phyloP scores from a whole-genome alignment of 2,888 invertebrate genomes.

The Tuta absoluta region DNA sequence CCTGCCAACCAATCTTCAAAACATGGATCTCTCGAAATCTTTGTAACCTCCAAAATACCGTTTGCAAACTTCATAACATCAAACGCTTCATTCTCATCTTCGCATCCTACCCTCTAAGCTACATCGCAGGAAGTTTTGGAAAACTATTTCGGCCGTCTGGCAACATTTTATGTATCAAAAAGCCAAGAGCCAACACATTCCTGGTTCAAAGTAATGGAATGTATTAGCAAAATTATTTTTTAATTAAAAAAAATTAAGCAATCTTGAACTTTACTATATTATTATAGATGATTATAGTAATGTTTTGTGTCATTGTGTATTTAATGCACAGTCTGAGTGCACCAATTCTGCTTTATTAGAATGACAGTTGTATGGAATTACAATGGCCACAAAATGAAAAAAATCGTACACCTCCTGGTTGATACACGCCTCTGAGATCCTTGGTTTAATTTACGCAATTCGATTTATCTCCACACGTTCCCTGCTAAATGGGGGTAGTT shows the following conservation, averaged over 20 bases:
- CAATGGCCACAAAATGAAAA: no score
- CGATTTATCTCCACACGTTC: conserved; percentile 43
- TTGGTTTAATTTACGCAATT: conserved; percentile 40
- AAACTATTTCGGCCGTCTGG: conserved; percentile 17
- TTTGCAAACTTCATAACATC: background rate
- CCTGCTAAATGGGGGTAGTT: conserved; percentile 48
- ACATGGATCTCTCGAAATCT: background rate
- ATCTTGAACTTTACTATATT: no score
- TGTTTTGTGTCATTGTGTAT: no score
- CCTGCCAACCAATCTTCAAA: no score
- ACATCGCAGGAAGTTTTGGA: conserved; percentile 11
- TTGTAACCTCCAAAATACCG: background rate
- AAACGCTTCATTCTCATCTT: conserved; percentile 11
- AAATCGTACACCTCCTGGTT: no score
- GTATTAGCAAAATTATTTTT: no score
- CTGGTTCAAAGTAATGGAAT: no score
- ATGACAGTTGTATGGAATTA: no score
- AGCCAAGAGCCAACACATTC: conserved; percentile 19
- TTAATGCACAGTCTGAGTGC: no score
- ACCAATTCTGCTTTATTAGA: no score
- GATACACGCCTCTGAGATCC: background rate
- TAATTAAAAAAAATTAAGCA: no score
- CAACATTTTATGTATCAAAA: conserved; percentile 19
- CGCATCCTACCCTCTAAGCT: conserved; percentile 5
- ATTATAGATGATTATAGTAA: no score